These are phyloP conservation scores for Apotomis capreana DNA, from an alignment of 2,888 invertebrate genomes.

Conservation along the genomic window DNA sequence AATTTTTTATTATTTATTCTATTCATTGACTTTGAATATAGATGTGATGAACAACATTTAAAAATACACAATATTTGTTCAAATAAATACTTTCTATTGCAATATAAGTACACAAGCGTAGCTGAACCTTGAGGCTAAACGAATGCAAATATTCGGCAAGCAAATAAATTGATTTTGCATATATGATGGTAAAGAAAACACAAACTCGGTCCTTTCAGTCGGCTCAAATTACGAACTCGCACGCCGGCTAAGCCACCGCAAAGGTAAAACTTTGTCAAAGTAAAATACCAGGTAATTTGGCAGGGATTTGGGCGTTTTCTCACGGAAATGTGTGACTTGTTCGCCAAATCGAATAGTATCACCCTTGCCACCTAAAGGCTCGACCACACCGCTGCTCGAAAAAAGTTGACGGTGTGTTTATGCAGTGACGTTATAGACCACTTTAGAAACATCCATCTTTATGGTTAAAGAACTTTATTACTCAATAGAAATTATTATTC, in stretches of 20 bases:
- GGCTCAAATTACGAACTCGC: slow-evolving; percentile 33
- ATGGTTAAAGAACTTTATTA: no score
- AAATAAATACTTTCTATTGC: neutral
- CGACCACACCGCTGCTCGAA: no score
- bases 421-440: no score
- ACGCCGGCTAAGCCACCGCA: slow-evolving; percentile 28
- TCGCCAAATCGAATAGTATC: slow-evolving; percentile 21
- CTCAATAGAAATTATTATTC: no score
- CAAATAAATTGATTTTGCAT: slow-evolving; percentile 38
- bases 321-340: slow-evolving; percentile 46
- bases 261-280: slow-evolving; percentile 33
- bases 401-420: no score
- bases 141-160: slow-evolving; percentile 22
- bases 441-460: no score
- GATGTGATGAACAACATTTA: neutral
- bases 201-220: slow-evolving; percentile 31
- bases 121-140: slow-evolving; percentile 6
- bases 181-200: slow-evolving; percentile 29
- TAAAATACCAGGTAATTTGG: slow-evolving; percentile 47
- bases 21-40: neutral
- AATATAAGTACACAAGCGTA: neutral
- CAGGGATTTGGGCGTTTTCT: slow-evolving; percentile 45
- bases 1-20: neutral
- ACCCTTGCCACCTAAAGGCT: neutral
- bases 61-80: neutral